Conservation (phyloP, 2,113 vertebrate species). For the Zosterops pallidus region DNA sequence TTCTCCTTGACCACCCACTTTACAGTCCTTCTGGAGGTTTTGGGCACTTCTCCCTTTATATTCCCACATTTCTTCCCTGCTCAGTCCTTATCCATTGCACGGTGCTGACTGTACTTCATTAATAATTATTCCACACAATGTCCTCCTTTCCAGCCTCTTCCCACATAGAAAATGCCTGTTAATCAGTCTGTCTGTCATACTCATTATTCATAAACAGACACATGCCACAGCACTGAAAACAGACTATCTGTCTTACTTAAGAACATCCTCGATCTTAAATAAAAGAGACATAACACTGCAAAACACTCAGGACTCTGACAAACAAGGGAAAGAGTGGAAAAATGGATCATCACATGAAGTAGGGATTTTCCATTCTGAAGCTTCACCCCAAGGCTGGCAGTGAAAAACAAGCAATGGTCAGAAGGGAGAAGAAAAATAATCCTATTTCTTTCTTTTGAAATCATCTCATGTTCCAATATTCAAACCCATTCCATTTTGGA, state of each 20-base stretch:
- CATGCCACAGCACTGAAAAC: neutral
- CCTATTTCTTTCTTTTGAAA: neutral
- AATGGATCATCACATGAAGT: neutral
- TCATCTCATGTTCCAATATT: neutral
- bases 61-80: neutral
- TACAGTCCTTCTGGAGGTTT: neutral
- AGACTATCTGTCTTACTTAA: slow-evolving; percentile 45
- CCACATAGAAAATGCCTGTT: neutral
- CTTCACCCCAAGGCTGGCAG: neutral
- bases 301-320: neutral
- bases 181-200: neutral
- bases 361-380: neutral
- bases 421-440: neutral
- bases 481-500: neutral
- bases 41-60: neutral
- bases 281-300: neutral
- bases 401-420: neutral
- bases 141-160: neutral
- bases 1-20: neutral
- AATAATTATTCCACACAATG: slow-evolving; percentile 5
- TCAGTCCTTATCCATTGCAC: neutral
- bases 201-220: slow-evolving; percentile 41
- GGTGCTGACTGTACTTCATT: neutral
- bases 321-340: neutral
- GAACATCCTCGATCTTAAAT: neutral